Conservation (phyloP, 2,888 invertebrate genomes). For the Calliopum simillimum region DNA sequence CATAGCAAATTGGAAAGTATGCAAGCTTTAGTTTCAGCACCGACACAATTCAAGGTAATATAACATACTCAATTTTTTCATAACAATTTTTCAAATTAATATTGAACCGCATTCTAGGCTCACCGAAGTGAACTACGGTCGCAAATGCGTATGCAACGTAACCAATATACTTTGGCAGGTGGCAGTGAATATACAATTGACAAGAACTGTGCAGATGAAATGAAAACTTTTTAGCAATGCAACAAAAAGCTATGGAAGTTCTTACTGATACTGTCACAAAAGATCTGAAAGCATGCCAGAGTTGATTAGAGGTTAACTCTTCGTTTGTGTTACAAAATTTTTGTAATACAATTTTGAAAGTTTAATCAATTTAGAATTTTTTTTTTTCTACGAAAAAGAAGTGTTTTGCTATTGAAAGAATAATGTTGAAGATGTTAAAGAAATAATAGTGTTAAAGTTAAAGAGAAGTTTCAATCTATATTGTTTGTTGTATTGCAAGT, state of each 20-base stretch:
- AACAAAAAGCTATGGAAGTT: conserved; percentile 90
- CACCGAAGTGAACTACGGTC: conserved; percentile 91
- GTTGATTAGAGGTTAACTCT: conserved; percentile 58
- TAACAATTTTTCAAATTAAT: background rate
- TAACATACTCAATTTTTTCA: background rate
- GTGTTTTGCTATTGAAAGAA: conserved; percentile 9
- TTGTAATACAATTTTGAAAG: no score
- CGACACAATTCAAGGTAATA: conserved; percentile 88
- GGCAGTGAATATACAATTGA: conserved; percentile 84
- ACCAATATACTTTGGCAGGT: conserved; percentile 71
- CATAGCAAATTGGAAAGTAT: conserved; percentile 88
- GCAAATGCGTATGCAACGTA: conserved; percentile 82
- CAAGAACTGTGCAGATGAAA: conserved; percentile 76
- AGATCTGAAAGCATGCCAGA: conserved; percentile 80
- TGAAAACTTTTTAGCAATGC: conserved; percentile 82
- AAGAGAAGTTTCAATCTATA: no score
- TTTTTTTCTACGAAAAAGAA: conserved; percentile 34
- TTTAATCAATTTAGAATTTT: conserved; percentile 53
- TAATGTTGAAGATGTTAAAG: conserved; percentile 24
- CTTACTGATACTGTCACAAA: conserved; percentile 84
- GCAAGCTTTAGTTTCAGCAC: conserved; percentile 87
- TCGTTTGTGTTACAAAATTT: conserved; percentile 2
- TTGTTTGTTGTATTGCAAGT: no score
- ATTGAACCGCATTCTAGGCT: conserved; percentile 73
- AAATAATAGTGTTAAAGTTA: no score